phyloP scores from a whole-genome alignment of 2,113 vertebrate species.

The Chamaetylas fuelleborni region DNA sequence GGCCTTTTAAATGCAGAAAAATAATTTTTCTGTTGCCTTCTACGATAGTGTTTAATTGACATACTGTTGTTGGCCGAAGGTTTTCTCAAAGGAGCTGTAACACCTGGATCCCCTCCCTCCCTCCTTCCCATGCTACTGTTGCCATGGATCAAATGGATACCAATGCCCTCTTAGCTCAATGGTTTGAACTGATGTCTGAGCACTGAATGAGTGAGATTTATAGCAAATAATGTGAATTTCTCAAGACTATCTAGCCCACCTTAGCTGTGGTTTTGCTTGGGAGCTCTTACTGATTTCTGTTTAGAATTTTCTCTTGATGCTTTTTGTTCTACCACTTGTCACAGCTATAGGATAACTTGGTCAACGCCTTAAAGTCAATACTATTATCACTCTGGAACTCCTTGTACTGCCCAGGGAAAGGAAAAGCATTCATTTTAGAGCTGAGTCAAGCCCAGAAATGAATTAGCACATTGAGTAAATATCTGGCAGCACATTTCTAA shows the following conservation, averaged over 20 bases:
- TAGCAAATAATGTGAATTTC: not conserved
- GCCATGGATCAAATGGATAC: not conserved
- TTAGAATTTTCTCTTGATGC: not conserved
- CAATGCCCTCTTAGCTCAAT: not conserved
- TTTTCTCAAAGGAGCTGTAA: not conserved
- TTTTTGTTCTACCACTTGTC: not conserved
- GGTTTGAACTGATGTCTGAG: not conserved
- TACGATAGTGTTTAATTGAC: not conserved
- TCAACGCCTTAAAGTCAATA: not conserved
- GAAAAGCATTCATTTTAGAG: slow-evolving; percentile 15
- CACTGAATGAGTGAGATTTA: not conserved
- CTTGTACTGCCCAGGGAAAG: not conserved
- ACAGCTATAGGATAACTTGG: not conserved
- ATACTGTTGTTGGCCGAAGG: not conserved
- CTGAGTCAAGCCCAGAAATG: not conserved
- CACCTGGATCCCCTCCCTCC: not conserved
- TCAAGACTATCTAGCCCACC: not conserved
- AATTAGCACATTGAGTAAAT: not conserved
- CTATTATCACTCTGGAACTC: slow-evolving; percentile 4
- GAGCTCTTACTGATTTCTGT: not conserved
- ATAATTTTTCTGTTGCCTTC: not conserved
- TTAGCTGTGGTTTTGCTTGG: not conserved
- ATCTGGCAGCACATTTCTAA: not conserved
- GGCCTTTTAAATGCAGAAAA: not conserved
- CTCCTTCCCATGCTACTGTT: not conserved